Conservation (phyloP, 2,888 invertebrate genomes). For the Amphipyra berbera region DNA sequence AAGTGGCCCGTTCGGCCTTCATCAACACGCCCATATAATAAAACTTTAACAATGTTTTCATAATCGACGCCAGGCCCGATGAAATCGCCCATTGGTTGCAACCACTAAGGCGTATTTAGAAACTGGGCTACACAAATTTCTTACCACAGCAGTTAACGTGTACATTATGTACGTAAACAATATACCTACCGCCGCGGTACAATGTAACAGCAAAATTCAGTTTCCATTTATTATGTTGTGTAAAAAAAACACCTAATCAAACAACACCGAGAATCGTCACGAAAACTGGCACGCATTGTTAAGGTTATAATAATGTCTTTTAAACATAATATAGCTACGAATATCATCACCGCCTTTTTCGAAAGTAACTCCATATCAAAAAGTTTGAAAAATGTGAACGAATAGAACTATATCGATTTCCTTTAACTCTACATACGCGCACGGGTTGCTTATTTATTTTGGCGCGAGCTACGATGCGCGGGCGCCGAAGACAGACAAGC, state of each 20-base stretch:
- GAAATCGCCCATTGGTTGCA: constrained; percentile 72
- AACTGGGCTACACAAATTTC: constrained; percentile 79
- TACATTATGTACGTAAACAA: constrained; percentile 65
- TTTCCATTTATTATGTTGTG: constrained; percentile 36
- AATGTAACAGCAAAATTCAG: constrained; percentile 53
- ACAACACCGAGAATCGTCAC: constrained; percentile 45
- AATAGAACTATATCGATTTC: constrained; percentile 60
- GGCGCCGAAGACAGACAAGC: constrained; percentile 83
- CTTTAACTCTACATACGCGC: constrained; percentile 55
- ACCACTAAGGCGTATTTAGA: constrained; percentile 76
- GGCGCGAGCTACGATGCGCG: constrained; percentile 81
- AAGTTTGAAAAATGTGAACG: constrained; percentile 9
- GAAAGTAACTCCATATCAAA: too few relatives aligned
- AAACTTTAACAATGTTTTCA: constrained; percentile 89
- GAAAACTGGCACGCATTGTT: neutral
- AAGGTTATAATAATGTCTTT: neutral
- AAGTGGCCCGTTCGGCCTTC: constrained; percentile 86
- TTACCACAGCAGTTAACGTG: constrained; percentile 66
- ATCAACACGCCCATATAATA: constrained; percentile 85
- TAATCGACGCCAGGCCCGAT: constrained; percentile 79
- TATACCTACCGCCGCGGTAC: constrained; percentile 50
- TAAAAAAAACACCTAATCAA: constrained; percentile 70
- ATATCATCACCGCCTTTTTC: too few relatives aligned
- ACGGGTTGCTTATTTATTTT: constrained; percentile 84
- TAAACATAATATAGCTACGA: too few relatives aligned